A percentile compares a stretch with the other conserved stretches of the same genome.
Evolutionary conservation across 2,797 vertebrate species (phyloP).

Genomic region (Argya squamiceps): DNA sequence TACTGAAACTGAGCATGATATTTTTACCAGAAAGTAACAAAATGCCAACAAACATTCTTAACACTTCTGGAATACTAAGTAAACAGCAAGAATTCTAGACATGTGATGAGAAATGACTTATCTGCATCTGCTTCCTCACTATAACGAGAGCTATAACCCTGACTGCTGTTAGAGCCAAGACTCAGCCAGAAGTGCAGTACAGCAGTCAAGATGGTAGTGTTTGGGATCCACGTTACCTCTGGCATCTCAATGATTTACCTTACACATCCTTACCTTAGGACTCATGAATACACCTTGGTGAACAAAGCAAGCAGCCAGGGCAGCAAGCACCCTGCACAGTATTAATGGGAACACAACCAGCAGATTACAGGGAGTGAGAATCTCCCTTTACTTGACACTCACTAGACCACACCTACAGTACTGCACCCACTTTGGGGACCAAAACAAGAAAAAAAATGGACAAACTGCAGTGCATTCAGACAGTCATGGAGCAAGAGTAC

Average conservation of each 20-base stretch:
- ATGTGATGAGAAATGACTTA: neutral
- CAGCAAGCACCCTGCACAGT: rapidly evolving
- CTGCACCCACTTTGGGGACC: too few relatives aligned
- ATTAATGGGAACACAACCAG: neutral
- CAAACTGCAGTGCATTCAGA: neutral
- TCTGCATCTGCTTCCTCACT: neutral
- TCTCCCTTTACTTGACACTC: neutral
- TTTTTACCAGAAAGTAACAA: neutral
- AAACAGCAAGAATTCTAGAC: neutral
- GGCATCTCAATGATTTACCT: neutral
- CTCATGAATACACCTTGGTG: neutral
- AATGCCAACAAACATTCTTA: neutral
- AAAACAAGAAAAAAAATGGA: neutral
- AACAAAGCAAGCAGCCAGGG: neutral
- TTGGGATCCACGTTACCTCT: neutral
- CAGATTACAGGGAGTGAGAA: neutral
- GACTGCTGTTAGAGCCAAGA: neutral
- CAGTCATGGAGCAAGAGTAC: neutral
- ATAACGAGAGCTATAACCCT: neutral
- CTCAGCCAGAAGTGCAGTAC: neutral
- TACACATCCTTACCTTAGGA: neutral
- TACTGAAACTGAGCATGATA: neutral
- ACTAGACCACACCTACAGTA: neutral
- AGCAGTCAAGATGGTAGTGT: neutral
- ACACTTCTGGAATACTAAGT: neutral